Evolutionary conservation across 2,113 vertebrate genomes (phyloP).

Genomic region (Leptobrachium ailaonicum): DNA sequence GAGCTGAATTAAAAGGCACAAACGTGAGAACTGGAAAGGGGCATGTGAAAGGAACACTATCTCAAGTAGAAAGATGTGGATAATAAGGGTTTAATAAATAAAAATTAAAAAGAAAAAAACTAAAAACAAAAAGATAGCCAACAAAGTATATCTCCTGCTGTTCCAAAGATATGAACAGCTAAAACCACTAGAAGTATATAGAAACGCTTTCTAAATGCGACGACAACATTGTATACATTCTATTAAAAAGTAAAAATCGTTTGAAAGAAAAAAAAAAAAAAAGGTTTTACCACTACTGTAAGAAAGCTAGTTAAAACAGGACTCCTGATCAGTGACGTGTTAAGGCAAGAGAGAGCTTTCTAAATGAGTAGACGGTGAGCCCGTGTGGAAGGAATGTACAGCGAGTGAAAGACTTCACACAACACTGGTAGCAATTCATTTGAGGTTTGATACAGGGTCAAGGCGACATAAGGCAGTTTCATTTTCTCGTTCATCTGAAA

Average conservation of each 20-base stretch:
- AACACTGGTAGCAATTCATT: constrained; percentile 59
- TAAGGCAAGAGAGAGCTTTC: constrained; percentile 48
- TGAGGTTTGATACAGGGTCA: constrained; percentile 52
- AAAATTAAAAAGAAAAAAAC: not conserved
- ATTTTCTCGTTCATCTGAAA: constrained; percentile 3
- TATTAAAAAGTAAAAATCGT: not conserved
- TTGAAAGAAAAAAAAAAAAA: constrained; percentile 7
- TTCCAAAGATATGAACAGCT: not conserved
- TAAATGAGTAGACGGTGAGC: constrained; percentile 42
- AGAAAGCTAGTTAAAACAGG: not conserved
- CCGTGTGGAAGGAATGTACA: constrained; percentile 37
- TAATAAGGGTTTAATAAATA: not conserved
- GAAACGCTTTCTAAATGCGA: not conserved
- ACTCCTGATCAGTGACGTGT: not conserved
- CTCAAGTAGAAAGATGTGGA: not conserved
- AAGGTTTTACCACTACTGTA: not conserved
- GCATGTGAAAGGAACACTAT: not conserved
- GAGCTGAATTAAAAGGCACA: constrained; percentile 13
- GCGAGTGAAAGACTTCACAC: constrained; percentile 47
- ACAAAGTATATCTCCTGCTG: no score
- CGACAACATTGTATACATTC: not conserved
- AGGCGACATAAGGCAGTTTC: constrained; percentile 51
- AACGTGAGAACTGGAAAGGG: not conserved
- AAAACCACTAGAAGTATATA: not conserved
- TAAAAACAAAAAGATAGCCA: no score